These are phyloP conservation scores for Oreortyx pictus DNA, from an alignment of 2,797 vertebrate genomes.

Conservation along the genomic window DNA sequence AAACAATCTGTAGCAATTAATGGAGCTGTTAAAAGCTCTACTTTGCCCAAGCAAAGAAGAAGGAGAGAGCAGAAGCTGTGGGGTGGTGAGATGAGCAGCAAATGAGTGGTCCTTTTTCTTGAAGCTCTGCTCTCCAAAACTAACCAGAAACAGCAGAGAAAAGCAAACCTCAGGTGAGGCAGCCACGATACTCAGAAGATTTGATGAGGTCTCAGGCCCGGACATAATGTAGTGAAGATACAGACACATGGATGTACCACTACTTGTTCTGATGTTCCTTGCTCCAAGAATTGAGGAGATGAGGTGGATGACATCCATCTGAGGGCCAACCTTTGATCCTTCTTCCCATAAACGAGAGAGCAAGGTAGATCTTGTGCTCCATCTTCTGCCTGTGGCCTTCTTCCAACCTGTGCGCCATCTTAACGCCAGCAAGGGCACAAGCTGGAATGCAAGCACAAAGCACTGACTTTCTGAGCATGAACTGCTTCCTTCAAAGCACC, in stretches of 20 bases:
- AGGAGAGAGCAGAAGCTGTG: accelerated
- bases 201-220: not conserved
- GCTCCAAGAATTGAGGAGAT: not conserved
- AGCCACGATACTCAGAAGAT: not conserved
- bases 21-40: accelerated
- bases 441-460: not conserved
- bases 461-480: not conserved
- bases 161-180: not conserved
- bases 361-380: not conserved
- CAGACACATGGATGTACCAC: not conserved
- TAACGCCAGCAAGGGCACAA: not conserved
- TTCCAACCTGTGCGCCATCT: not conserved
- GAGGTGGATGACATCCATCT: not conserved
- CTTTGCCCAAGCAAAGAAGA: not conserved
- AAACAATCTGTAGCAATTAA: not conserved
- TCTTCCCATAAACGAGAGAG: accelerated
- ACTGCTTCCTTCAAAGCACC: not conserved
- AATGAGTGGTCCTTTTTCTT: not conserved
- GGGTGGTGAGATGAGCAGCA: accelerated
- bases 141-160: not conserved
- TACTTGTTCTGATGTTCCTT: not conserved
- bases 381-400: not conserved
- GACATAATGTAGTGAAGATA: not conserved
- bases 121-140: not conserved
- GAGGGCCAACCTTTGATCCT: not conserved